These are phyloP conservation scores for Hydraecia micacea DNA, from an alignment of 2,888 invertebrate genomes.

Conservation along the genomic window DNA sequence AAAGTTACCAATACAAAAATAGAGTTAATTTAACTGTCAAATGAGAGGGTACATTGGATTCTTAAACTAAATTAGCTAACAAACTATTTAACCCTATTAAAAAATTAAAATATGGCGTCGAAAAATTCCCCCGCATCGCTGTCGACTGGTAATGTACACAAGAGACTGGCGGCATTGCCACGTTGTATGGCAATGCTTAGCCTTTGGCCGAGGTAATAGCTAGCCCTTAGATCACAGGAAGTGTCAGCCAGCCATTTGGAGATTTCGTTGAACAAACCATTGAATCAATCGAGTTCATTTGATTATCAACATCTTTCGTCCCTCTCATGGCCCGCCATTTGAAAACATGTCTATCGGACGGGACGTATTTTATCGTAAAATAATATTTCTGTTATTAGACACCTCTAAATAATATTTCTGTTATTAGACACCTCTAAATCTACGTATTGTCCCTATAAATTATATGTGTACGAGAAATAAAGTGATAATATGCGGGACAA, in stretches of 20 bases:
- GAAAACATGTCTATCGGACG: constrained; percentile 71
- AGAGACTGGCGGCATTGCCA: too few relatives aligned
- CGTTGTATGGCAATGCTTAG: too few relatives aligned
- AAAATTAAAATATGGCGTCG: too few relatives aligned
- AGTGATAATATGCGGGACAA: constrained; percentile 86
- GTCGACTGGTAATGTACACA: too few relatives aligned
- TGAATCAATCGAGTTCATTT: background rate
- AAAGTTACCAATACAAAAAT: background rate
- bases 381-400: constrained; percentile 77
- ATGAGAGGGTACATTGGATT: too few relatives aligned
- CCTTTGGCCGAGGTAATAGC: too few relatives aligned
- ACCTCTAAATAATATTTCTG: constrained; percentile 81
- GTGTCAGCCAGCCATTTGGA: too few relatives aligned
- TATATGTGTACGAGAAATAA: constrained; percentile 77
- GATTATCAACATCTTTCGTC: background rate
- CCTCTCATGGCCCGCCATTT: constrained; percentile 55
- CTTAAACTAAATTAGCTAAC: too few relatives aligned
- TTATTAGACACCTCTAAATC: constrained; percentile 83
- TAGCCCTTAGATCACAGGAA: too few relatives aligned
- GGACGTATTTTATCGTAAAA: constrained; percentile 76
- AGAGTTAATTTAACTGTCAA: background rate
- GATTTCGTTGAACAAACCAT: too few relatives aligned
- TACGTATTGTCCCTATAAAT: constrained; percentile 81
- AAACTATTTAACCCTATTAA: too few relatives aligned
- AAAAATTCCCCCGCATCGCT: too few relatives aligned